Percentiles rank a stretch among this genome's conserved stretches.
phyloP scores from a whole-genome alignment of 1,140 invertebrate species.

The Aphaenogaster ashmeadi region DNA sequence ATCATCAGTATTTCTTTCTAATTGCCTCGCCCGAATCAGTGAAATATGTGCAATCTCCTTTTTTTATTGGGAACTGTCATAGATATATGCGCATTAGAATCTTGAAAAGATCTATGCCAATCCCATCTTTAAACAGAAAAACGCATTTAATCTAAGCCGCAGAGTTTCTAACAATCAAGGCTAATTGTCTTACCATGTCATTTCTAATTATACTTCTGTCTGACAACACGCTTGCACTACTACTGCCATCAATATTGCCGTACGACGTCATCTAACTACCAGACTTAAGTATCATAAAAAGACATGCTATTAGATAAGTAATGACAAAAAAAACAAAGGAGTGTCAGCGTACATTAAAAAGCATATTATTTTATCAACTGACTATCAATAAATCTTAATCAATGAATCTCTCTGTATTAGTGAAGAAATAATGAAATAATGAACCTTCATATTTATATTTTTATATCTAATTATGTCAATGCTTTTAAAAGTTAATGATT shows the following conservation, averaged over 20 bases:
- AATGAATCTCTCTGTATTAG: neutral
- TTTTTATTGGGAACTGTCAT: conserved; percentile 53
- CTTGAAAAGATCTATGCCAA: conserved; percentile 69
- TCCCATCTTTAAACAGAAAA: conserved; percentile 55
- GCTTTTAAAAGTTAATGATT: neutral
- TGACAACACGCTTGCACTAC: conserved; percentile 8
- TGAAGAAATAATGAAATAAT: neutral
- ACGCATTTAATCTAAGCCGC: conserved; percentile 32
- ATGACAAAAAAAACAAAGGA: neutral
- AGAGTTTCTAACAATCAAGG: conserved; percentile 34
- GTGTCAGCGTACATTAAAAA: neutral
- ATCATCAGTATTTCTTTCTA: neutral
- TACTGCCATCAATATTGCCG: neutral
- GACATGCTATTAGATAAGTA: conserved; percentile 7
- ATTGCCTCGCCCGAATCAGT: neutral
- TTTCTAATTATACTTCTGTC: conserved; percentile 31
- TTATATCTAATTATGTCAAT: neutral
- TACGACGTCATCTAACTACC: neutral
- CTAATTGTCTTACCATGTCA: conserved; percentile 33
- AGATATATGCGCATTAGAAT: conserved; percentile 55
- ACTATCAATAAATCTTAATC: neutral
- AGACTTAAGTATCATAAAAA: neutral
- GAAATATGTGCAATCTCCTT: conserved; percentile 46
- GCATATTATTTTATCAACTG: neutral
- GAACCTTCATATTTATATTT: neutral